These are phyloP conservation scores for Guaruba guarouba DNA, from an alignment of 2,113 vertebrate genomes.

Conservation along the genomic window DNA sequence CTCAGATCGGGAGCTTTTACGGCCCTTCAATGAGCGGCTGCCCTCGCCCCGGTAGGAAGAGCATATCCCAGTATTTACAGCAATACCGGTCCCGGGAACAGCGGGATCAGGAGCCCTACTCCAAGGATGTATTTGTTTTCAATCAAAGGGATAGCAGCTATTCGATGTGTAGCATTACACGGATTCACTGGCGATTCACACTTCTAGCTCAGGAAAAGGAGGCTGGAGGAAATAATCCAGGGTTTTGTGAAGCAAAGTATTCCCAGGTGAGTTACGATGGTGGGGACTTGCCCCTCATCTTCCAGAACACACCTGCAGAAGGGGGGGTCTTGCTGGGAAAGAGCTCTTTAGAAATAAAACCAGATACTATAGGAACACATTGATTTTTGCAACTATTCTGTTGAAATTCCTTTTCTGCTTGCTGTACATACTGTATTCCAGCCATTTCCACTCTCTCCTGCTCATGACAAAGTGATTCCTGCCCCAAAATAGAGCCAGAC, in stretches of 20 bases:
- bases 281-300: background rate
- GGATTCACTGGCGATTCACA: background rate
- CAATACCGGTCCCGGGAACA: background rate
- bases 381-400: background rate
- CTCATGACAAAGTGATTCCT: background rate
- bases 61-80: background rate
- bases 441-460: background rate
- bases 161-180: accelerated
- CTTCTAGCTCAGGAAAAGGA: background rate
- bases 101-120: background rate
- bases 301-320: background rate
- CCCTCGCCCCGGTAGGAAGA: accelerated
- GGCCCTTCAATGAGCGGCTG: background rate
- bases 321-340: background rate
- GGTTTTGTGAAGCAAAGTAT: background rate
- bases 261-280: background rate
- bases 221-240: background rate
- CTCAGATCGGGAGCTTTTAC: background rate
- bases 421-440: background rate
- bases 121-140: accelerated
- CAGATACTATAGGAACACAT: background rate
- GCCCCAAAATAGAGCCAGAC: background rate
- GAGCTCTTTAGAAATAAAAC: background rate
- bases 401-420: background rate
- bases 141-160: background rate